Evolutionary conservation across 2,113 vertebrate genomes (phyloP), one percentile per base, ranked within the genome.

Genomic region (Ascaphus truei): DNA sequence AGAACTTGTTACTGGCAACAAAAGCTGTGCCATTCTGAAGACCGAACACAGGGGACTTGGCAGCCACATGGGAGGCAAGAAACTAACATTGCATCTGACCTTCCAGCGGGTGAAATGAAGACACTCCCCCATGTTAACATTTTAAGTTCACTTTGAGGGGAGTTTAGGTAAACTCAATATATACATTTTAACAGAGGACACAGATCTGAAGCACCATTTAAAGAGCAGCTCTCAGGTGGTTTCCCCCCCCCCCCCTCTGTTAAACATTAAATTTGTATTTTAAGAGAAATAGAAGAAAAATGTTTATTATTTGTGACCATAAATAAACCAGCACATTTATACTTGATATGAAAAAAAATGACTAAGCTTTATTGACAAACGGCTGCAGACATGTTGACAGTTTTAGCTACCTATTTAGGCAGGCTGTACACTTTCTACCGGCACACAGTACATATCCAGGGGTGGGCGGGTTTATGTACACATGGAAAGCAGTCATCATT

Each of bases 331-430:
- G 91, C 93, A 96, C 83, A 87, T 94, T 95, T 89, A 90, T 82
- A 86, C 13, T 89, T 73, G 91, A 92, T 93, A 94, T 91, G 93
- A 93, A 31, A 47, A 6, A 30, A 93, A 92, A 95, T 92, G 90
- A 93, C 93, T 94, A 91, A 93, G 94, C 93, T 96, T 96, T 98
- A 97, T 98, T 96, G 92, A 95, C 93, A 95, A 85, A 91, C 89
- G 87, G 90, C 85, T 93, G 92, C 93, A 98, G 91, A 90, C 93
- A 93, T 88, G 93, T 93, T 93, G 91, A 95, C 89, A 80, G 87
- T 83, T 89, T 92, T 92, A 94, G 93, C 89, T 93, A 91, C 93
- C 95, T 96, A 96, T 88, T 98, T 97, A 96, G 90, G 94, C 92
- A 93, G 92, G 89, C 86, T 91, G 91, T 50, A 97, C 92, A 96